phyloP scores from a whole-genome alignment of 2,113 vertebrate genomes.

The Geococcyx californianus region DNA sequence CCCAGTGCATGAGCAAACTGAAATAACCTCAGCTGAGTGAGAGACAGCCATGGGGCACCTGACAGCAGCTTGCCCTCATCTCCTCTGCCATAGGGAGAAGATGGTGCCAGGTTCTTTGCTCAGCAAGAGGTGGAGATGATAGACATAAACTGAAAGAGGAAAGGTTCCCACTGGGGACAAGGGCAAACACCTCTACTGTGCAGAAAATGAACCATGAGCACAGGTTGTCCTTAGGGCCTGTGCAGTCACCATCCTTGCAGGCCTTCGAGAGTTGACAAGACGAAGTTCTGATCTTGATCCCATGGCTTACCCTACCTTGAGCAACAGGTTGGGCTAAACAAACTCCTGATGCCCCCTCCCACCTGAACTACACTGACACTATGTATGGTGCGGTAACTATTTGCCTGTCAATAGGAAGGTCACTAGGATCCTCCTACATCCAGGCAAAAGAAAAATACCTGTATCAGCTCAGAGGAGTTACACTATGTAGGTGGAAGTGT shows the following conservation, averaged over 20 bases:
- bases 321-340: neutral
- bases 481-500: neutral
- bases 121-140: neutral
- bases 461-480: too few relatives aligned
- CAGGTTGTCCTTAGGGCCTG: neutral
- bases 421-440: neutral
- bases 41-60: neutral
- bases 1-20: neutral
- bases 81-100: neutral
- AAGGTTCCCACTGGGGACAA: neutral
- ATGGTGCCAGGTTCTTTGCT: neutral
- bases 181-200: neutral
- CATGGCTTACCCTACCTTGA: neutral
- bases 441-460: too few relatives aligned
- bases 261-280: neutral
- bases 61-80: neutral
- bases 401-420: neutral
- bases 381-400: neutral
- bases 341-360: neutral
- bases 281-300: neutral
- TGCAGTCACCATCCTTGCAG: neutral
- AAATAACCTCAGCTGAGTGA: accelerated
- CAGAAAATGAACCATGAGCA: neutral
- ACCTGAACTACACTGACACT: neutral
- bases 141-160: neutral